Evolutionary conservation across 2,113 vertebrate genomes (phyloP).

Genomic region (Entosphenus tridentatus): DNA sequence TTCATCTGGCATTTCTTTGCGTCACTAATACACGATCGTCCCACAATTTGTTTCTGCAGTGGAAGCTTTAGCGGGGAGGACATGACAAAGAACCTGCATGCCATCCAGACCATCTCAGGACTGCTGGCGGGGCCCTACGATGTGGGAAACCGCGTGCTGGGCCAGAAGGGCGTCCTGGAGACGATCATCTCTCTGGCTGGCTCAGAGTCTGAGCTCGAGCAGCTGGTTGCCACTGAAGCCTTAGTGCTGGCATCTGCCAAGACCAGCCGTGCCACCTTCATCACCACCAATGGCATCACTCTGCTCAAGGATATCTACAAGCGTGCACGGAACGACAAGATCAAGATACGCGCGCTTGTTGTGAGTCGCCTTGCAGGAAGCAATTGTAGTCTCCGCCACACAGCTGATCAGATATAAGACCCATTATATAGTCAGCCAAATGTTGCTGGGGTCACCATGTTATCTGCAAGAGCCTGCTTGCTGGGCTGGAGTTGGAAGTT

Average conservation of each 20-base stretch:
- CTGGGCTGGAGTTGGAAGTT: too few species aligned
- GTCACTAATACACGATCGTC: too few species aligned
- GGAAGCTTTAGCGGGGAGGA: slow-evolving; percentile 69
- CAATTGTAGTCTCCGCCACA: too few species aligned
- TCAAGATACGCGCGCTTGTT: slow-evolving; percentile 84
- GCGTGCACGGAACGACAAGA: slow-evolving; percentile 83
- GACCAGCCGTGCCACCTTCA: slow-evolving; percentile 73
- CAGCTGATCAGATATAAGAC: too few species aligned
- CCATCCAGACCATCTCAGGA: slow-evolving; percentile 66
- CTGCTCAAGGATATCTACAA: slow-evolving; percentile 92
- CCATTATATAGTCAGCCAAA: too few species aligned
- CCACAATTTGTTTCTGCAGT: slow-evolving; percentile 21
- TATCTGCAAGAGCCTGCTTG: too few species aligned
- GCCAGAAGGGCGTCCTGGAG: slow-evolving; percentile 76
- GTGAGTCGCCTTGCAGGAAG: slow-evolving; percentile 24
- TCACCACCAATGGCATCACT: slow-evolving; percentile 64
- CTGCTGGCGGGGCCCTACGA: slow-evolving; percentile 80
- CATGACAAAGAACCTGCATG: slow-evolving; percentile 87
- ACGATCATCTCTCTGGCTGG: slow-evolving; percentile 88
- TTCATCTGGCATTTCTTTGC: too few species aligned
- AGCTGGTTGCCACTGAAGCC: slow-evolving; percentile 81
- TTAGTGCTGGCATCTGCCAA: slow-evolving; percentile 76
- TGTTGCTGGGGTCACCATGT: too few species aligned
- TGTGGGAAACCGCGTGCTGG: slow-evolving; percentile 56
- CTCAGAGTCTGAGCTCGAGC: slow-evolving; percentile 69